phyloP scores from a whole-genome alignment of 2,888 invertebrate genomes.

The Philonicus albiceps region DNA sequence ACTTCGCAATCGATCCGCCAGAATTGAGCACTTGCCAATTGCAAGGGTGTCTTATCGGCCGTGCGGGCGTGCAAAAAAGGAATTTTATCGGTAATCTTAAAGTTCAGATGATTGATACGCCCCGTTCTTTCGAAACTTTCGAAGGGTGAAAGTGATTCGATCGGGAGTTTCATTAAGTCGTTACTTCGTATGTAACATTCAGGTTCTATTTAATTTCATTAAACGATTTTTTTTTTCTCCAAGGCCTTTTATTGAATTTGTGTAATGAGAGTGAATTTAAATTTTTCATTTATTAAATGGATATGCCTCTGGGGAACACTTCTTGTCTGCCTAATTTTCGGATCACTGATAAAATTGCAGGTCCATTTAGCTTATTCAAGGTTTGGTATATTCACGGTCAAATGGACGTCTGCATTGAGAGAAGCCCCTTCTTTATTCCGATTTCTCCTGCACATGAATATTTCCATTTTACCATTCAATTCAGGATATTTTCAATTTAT shows the following conservation, averaged over 20 bases:
- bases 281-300: constrained; percentile 17
- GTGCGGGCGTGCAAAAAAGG: constrained; percentile 38
- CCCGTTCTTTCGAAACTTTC: constrained; percentile 12
- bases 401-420: neutral
- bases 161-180: neutral
- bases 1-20: constrained; percentile 37
- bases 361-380: neutral
- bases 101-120: constrained; percentile 45
- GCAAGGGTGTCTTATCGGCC: constrained; percentile 39
- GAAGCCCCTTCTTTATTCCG: neutral
- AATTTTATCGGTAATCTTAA: constrained; percentile 38
- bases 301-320: neutral
- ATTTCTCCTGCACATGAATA: neutral
- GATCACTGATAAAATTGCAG: neutral
- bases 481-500: neutral
- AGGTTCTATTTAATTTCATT: neutral
- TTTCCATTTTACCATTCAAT: neutral
- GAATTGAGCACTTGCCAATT: neutral
- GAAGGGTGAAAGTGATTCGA: neutral
- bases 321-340: neutral
- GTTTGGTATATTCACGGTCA: neutral
- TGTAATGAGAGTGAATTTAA: neutral
- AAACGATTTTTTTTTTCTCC: neutral
- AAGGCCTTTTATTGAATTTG: neutral
- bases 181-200: neutral